Evolutionary conservation across 1,140 invertebrate species (phyloP).

Genomic region (Drosophila pectinifera): DNA sequence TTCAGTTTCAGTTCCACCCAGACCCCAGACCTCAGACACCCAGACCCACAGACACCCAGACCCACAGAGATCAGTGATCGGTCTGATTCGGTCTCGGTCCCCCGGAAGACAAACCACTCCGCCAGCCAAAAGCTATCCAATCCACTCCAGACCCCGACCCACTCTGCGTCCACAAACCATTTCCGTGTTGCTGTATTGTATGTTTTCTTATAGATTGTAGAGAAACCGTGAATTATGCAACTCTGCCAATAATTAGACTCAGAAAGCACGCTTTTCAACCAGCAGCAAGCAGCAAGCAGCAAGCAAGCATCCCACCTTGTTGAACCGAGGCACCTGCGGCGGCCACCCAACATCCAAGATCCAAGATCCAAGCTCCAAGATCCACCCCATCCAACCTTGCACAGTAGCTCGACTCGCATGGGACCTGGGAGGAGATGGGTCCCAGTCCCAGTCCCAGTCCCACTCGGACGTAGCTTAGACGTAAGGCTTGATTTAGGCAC

Average conservation of each 20-base stretch:
- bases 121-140: conserved; percentile 16
- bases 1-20: conserved; percentile 29
- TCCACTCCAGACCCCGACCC: conserved; percentile 22
- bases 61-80: conserved; percentile 24
- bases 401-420: conserved; percentile 68
- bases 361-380: conserved; percentile 20
- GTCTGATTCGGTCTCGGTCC: conserved; percentile 21
- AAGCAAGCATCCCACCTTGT: conserved; percentile 54
- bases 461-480: conserved; percentile 50
- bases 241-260: conserved; percentile 80
- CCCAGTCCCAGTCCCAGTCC: background rate
- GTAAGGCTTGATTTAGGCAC: conserved; percentile 46
- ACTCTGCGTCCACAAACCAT: conserved; percentile 62
- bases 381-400: conserved; percentile 27
- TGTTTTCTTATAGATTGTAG: conserved; percentile 83
- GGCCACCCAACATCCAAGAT: conserved; percentile 34
- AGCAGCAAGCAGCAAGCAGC: conserved; percentile 48
- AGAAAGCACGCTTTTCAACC: conserved; percentile 67
- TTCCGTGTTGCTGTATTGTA: conserved; percentile 81
- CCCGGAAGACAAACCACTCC: background rate
- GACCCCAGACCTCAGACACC: background rate
- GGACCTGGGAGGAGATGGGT: conserved; percentile 1
- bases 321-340: conserved; percentile 56
- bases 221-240: conserved; percentile 82
- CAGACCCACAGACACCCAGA: conserved; percentile 4